These are phyloP conservation scores for Centroberyx gerrardi DNA, from an alignment of 2,797 vertebrate species.

Conservation along the genomic window DNA sequence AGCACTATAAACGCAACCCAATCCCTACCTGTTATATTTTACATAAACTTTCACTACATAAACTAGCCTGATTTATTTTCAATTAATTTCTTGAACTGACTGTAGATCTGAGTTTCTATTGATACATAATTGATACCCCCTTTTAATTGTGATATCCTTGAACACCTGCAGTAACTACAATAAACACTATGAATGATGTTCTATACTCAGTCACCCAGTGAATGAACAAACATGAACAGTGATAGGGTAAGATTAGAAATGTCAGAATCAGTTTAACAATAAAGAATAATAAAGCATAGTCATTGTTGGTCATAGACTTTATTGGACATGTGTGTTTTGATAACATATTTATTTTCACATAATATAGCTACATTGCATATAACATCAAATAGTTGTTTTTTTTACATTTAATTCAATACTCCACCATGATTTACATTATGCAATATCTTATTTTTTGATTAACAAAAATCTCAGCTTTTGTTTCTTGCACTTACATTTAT, in stretches of 20 bases:
- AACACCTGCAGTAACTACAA: too few species aligned
- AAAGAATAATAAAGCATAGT: slow-evolving; percentile 3
- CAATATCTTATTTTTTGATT: slow-evolving; percentile 63
- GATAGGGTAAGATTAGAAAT: background rate
- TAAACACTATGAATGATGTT: too few species aligned
- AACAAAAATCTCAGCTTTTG: slow-evolving; percentile 55
- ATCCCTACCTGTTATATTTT: too few species aligned
- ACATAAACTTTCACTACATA: too few species aligned
- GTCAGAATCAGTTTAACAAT: background rate
- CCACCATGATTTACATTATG: slow-evolving; percentile 80
- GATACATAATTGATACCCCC: too few species aligned
- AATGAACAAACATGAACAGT: background rate
- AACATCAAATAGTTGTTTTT: slow-evolving; percentile 82
- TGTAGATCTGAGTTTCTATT: too few species aligned
- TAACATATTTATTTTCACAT: slow-evolving; percentile 84
- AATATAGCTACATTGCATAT: slow-evolving; percentile 86
- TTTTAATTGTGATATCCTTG: too few species aligned
- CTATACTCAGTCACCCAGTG: background rate
- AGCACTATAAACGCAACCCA: too few species aligned
- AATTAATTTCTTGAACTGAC: too few species aligned
- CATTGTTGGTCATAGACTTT: slow-evolving; percentile 81
- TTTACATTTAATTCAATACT: slow-evolving; percentile 81
- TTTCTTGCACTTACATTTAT: slow-evolving; percentile 74
- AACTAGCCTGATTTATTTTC: too few species aligned
- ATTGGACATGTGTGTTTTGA: slow-evolving; percentile 84